Base-by-base conservation (phyloP, 2,888 invertebrate species). In the Nineta flava region DNA sequence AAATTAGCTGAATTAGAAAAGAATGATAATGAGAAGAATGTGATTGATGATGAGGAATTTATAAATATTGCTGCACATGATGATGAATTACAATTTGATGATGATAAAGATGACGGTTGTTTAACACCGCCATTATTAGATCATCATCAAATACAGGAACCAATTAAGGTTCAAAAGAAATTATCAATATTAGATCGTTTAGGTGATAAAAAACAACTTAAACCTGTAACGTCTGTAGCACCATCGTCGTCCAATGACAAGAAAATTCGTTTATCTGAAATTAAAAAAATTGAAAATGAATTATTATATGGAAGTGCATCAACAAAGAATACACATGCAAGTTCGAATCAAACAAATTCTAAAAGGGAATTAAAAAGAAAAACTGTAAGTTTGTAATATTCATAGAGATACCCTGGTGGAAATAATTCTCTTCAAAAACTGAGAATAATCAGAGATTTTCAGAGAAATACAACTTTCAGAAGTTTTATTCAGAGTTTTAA, bases 21-120 rank as follows among this genome's bases (percentile, higher is more conserved):
- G 2, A 26, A 26, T 6, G 26, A 26, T 26, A 26, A 7, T 26
- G 26, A 26, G 4, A 26, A 26, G 7, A 73, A 73, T 52, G 75
- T 75, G 64, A 75, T 74, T 5, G 77, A 78, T 53, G 77, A 77
- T 61, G 79, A 79, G 55, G 81, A 82, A 61, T 76, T 77, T 60
- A 65, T 78, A 34, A 80, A 76, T 62, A 72, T 81, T 31, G 74
- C 77, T 55, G 76, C 77, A 42, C 81, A 79, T 58, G 53, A 53
- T 35, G 49, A 46, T 32, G 52, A 53, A 43, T 49, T 49, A 15
- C 34, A 12, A 34, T 15, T 17, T 16, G 15, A 19, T 17, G 35
- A 44, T 21, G 44, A 26, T 21, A 44, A 21, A 12, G 9, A 12
- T 9, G 16, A 19, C 12, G 26, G 12, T 26, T 21, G 26, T 44